A percentile compares a stretch with the other conserved stretches of the same genome.
These are phyloP conservation scores for Platorchestia sp. DNA, from an alignment of 1,140 invertebrate species.

Conservation along the genomic window DNA sequence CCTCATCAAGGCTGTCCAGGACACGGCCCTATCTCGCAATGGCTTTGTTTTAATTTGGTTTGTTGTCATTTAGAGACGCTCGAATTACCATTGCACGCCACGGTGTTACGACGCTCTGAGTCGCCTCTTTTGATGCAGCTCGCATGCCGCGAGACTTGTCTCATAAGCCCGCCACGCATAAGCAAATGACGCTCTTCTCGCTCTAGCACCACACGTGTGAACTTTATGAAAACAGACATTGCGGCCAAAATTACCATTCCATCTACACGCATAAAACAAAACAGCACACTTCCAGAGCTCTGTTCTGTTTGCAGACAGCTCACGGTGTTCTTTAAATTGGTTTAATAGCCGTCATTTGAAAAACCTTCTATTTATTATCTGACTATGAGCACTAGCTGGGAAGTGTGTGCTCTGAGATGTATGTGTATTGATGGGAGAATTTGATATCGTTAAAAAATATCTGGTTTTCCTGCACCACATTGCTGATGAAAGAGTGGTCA, in stretches of 20 bases:
- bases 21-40: constrained; percentile 51
- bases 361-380: neutral
- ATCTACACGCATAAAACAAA: neutral
- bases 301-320: neutral
- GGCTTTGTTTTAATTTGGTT: constrained; percentile 54
- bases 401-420: too few relatives aligned
- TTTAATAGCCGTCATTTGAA: neutral
- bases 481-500: too few relatives aligned
- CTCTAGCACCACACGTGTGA: neutral
- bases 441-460: too few relatives aligned
- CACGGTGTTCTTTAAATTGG: neutral
- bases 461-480: too few relatives aligned
- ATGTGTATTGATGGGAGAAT: too few relatives aligned
- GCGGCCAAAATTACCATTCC: neutral
- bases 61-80: constrained; percentile 52
- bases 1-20: constrained; percentile 38
- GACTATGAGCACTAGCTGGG: neutral
- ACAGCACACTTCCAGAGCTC: neutral
- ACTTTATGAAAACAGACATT: neutral
- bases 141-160: neutral
- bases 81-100: constrained; percentile 42
- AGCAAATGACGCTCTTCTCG: neutral
- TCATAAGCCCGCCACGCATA: neutral
- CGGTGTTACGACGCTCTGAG: constrained; percentile 22
- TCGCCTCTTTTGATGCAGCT: neutral